These are phyloP conservation scores for Nesogale talazaci DNA, from an alignment of 2,113 vertebrate genomes.

Conservation along the genomic window DNA sequence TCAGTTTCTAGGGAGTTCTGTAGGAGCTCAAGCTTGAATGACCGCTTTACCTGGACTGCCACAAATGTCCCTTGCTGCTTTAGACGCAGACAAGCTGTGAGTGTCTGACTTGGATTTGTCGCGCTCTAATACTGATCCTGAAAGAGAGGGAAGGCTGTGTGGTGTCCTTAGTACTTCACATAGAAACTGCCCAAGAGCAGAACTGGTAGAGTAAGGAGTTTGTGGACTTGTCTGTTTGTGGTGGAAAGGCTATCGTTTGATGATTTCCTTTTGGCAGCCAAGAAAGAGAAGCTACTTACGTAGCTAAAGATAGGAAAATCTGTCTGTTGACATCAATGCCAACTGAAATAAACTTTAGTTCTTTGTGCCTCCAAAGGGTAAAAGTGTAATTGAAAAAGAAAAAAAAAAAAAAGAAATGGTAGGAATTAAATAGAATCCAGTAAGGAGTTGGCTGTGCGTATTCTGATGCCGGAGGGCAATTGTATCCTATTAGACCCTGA, in stretches of 20 bases:
- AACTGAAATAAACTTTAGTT: conserved; percentile 36
- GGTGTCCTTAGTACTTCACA: conserved; percentile 55
- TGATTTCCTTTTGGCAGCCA: conserved; percentile 50
- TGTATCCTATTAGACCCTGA: neutral
- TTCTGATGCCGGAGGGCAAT: neutral
- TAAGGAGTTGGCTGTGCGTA: neutral
- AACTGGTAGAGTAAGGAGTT: conserved; percentile 22
- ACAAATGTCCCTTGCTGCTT: conserved; percentile 9
- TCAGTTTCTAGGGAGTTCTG: neutral
- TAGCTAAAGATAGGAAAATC: conserved; percentile 31
- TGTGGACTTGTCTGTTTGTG: conserved; percentile 21
- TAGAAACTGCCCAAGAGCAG: conserved; percentile 24
- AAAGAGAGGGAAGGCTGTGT: neutral
- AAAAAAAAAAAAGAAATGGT: neutral
- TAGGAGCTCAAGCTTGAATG: conserved; percentile 1
- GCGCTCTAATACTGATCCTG: neutral
- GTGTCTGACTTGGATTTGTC: conserved; percentile 10
- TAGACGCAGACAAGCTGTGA: neutral
- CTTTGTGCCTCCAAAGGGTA: neutral
- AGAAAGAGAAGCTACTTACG: conserved; percentile 47
- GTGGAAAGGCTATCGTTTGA: conserved; percentile 57
- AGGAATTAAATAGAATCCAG: conserved; percentile 8
- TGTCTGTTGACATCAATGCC: conserved; percentile 27
- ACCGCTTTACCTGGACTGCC: conserved; percentile 21
- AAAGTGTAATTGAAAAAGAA: conserved; percentile 36